Conservation (phyloP, 1,140 invertebrate species). For the Euwallacea similis region DNA sequence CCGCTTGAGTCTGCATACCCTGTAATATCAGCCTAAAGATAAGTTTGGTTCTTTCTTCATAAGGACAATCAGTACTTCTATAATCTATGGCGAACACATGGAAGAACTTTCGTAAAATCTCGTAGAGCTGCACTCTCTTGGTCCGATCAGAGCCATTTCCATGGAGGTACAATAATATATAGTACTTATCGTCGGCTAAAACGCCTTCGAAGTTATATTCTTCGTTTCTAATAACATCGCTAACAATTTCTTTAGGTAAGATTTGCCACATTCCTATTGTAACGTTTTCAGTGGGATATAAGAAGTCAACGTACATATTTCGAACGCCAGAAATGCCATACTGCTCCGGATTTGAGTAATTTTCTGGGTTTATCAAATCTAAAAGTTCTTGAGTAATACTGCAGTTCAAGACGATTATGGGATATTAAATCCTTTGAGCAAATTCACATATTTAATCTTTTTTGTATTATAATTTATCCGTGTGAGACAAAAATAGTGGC, state of each 20-base stretch:
- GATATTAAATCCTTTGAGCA: background rate
- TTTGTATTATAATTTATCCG: background rate
- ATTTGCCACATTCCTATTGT: slow-evolving; percentile 64
- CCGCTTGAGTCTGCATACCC: slow-evolving; percentile 87
- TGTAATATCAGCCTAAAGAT: slow-evolving; percentile 47
- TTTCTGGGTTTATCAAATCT: slow-evolving; percentile 38
- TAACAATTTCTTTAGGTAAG: slow-evolving; percentile 46
- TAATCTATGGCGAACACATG: slow-evolving; percentile 93
- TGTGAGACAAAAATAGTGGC: background rate
- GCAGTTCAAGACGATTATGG: background rate
- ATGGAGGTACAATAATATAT: slow-evolving; percentile 81
- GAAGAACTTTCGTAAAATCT: slow-evolving; percentile 74
- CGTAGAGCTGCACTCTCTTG: slow-evolving; percentile 75
- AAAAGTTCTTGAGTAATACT: slow-evolving; percentile 17
- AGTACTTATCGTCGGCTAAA: slow-evolving; percentile 49
- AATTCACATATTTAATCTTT: background rate
- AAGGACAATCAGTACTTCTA: slow-evolving; percentile 61
- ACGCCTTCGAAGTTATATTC: slow-evolving; percentile 47
- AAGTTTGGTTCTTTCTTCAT: background rate
- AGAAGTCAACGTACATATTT: slow-evolving; percentile 71
- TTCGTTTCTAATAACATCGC: slow-evolving; percentile 41
- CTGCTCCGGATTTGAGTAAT: slow-evolving; percentile 44
- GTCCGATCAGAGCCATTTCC: slow-evolving; percentile 89
- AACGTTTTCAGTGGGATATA: slow-evolving; percentile 56
- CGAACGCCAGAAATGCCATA: slow-evolving; percentile 63